Conservation (phyloP, 1,140 invertebrate species). For the Eueides isabella region DNA sequence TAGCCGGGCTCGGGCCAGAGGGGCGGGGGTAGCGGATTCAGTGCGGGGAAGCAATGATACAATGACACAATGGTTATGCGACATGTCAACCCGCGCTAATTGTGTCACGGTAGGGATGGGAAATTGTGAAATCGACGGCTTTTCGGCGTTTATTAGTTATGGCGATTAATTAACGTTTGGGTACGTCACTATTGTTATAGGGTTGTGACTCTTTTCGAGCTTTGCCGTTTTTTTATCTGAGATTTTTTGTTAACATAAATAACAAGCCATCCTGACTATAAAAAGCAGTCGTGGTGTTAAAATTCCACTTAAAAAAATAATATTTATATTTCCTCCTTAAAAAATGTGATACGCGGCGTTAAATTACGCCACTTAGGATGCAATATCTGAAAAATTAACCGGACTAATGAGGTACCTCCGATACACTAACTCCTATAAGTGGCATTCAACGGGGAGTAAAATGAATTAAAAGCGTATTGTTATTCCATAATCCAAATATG, state of each 20-base stretch:
- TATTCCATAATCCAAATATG: neutral
- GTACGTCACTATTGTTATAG: neutral
- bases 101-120: constrained; percentile 44
- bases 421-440: too few species aligned
- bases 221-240: neutral
- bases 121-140: constrained; percentile 20
- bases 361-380: neutral
- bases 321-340: too few species aligned
- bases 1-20: constrained; percentile 47
- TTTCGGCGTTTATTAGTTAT: neutral
- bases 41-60: constrained; percentile 33
- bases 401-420: too few species aligned
- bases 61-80: constrained; percentile 58
- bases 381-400: neutral
- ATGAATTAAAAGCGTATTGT: neutral
- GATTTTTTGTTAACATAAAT: too few species aligned
- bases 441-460: too few species aligned
- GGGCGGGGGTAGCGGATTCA: constrained; percentile 29
- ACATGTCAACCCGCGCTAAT: constrained; percentile 68
- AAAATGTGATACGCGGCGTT: neutral
- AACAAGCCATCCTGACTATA: too few species aligned
- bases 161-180: neutral
- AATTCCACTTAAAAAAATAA: too few species aligned
- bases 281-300: too few species aligned
- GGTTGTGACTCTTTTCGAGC: neutral